A percentile compares a stretch with the other conserved stretches of the same genome.
These are phyloP conservation scores for Orchesella flavescens DNA, from an alignment of 2,888 invertebrate genomes.

Conservation along the genomic window DNA sequence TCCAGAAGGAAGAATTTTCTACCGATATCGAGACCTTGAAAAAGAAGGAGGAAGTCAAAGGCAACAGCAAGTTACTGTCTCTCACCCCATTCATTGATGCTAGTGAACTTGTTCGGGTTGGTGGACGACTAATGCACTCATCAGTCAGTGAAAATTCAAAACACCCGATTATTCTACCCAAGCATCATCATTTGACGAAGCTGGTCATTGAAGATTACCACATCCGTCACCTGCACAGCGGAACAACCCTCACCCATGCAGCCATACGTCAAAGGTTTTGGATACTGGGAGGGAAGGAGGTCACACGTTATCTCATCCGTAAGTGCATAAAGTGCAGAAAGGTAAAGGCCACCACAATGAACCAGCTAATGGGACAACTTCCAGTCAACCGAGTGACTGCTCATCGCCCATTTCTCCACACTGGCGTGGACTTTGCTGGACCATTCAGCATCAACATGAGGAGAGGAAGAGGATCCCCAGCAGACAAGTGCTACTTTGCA, in stretches of 20 bases:
- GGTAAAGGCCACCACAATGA: neutral
- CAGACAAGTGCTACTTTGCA: constrained; percentile 2
- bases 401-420: neutral
- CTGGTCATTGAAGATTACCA: constrained; percentile 12
- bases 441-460: constrained; percentile 16
- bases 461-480: neutral
- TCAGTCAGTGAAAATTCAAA: no score
- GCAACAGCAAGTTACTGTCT: neutral
- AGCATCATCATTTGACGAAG: neutral
- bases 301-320: neutral
- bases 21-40: neutral
- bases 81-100: neutral
- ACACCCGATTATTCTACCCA: constrained; percentile 11
- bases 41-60: neutral
- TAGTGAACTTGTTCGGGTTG: constrained; percentile 67
- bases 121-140: constrained; percentile 71
- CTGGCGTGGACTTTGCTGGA: constrained; percentile 34
- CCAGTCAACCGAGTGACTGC: neutral
- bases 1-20: neutral
- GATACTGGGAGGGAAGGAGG: constrained; percentile 11
- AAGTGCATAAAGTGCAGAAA: constrained; percentile 1
- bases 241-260: neutral
- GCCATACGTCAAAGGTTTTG: neutral
- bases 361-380: neutral
- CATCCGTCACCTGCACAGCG: constrained; percentile 8